Conservation (phyloP, 2,888 invertebrate genomes). For the Meganola albula region DNA sequence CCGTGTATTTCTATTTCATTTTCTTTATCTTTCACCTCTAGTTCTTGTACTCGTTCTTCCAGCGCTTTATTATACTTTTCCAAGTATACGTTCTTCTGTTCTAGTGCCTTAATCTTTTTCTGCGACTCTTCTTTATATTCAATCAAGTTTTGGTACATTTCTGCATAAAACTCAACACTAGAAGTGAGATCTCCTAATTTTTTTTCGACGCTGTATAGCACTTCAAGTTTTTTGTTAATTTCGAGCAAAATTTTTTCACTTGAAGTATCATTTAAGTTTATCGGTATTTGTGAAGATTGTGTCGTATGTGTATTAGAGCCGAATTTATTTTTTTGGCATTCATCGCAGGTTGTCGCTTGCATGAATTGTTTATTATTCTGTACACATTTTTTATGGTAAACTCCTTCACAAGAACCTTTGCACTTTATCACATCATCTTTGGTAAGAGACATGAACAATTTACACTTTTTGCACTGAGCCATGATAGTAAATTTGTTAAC, state of each 20-base stretch:
- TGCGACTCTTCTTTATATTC: background rate
- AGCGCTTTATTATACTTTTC: slow-evolving; percentile 16
- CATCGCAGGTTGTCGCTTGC: no score
- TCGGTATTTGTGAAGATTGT: no score
- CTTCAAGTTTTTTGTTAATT: background rate
- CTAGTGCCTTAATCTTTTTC: background rate
- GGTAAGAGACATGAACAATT: background rate
- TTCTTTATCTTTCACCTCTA: slow-evolving; percentile 1
- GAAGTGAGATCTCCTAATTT: background rate
- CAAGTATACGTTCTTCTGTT: background rate
- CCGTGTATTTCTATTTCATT: slow-evolving; percentile 4
- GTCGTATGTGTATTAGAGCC: no score
- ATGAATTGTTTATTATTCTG: background rate
- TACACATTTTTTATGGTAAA: slow-evolving; percentile 7
- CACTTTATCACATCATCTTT: slow-evolving; percentile 7
- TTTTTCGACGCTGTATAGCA: background rate
- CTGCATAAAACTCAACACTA: background rate
- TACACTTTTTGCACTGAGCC: slow-evolving; percentile 7
- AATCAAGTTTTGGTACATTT: background rate
- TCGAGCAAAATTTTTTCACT: background rate
- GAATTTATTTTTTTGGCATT: no score
- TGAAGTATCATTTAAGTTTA: background rate
- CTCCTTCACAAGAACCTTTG: slow-evolving; percentile 4
- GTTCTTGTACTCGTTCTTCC: slow-evolving; percentile 6
- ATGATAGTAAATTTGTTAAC: no score